phyloP scores from a whole-genome alignment of 1,140 invertebrate genomes.

The Bombus consobrinus region DNA sequence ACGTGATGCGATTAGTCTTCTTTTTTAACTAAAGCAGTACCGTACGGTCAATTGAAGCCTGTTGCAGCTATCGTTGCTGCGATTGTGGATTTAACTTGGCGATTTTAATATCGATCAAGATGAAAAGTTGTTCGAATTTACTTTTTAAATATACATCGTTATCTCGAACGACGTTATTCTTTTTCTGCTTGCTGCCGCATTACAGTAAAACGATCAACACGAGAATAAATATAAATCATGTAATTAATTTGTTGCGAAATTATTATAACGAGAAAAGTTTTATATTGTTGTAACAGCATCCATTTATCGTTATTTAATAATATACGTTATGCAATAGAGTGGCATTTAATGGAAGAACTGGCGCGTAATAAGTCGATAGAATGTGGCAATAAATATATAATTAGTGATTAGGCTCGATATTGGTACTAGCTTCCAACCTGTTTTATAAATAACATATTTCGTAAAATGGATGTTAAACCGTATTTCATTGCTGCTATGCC shows the following conservation, averaged over 20 bases:
- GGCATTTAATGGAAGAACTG: neutral
- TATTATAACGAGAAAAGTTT: neutral
- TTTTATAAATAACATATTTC: neutral
- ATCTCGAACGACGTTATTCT: neutral
- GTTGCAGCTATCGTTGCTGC: neutral
- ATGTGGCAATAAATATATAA: slow-evolving; percentile 11
- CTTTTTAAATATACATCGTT: neutral
- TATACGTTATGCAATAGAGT: neutral
- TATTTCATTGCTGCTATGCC: neutral
- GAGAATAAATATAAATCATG: neutral
- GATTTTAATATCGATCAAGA: neutral
- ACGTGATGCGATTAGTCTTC: slow-evolving; percentile 17
- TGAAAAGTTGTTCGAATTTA: slow-evolving; percentile 39
- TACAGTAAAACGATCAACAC: neutral
- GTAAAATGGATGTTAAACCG: neutral
- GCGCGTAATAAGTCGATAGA: neutral
- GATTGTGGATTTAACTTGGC: neutral
- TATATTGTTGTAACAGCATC: neutral
- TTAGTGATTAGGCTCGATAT: neutral
- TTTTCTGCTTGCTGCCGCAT: no score
- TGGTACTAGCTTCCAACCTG: neutral
- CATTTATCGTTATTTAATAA: slow-evolving; percentile 32
- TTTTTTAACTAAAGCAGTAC: neutral
- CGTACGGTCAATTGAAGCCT: slow-evolving; percentile 31
- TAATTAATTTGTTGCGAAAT: neutral